These are phyloP conservation scores for Astyanax mexicanus DNA, from an alignment of 2,797 vertebrate species.

Conservation along the genomic window DNA sequence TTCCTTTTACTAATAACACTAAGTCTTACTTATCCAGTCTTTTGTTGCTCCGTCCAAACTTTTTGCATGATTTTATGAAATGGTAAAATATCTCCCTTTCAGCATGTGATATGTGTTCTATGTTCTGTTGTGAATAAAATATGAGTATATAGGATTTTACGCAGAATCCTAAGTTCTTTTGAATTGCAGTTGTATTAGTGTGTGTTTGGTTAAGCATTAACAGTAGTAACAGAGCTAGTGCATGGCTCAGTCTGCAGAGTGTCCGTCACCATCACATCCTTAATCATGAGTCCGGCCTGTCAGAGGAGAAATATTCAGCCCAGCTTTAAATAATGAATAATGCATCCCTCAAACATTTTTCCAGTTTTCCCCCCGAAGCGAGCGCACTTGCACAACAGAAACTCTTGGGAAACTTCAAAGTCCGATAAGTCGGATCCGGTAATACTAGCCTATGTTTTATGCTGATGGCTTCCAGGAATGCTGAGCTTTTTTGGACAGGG, in stretches of 20 bases:
- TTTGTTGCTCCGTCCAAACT: too few species aligned
- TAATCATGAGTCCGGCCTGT: constrained; percentile 29
- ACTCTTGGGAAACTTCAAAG: constrained; percentile 42
- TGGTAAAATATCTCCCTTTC: too few species aligned
- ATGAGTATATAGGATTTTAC: too few species aligned
- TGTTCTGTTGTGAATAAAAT: too few species aligned
- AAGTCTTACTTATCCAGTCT: too few species aligned
- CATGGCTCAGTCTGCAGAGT: not conserved
- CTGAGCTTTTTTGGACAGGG: constrained; percentile 19
- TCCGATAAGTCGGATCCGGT: constrained; percentile 45
- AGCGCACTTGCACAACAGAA: constrained; percentile 43
- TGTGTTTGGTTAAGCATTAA: constrained; percentile 6
- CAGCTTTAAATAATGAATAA: constrained; percentile 37
- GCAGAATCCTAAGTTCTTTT: fast-evolving
- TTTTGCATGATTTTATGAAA: too few species aligned
- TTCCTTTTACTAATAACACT: too few species aligned
- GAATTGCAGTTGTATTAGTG: not conserved
- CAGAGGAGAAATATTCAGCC: not conserved
- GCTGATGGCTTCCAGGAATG: constrained; percentile 51
- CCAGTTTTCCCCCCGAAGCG: not conserved
- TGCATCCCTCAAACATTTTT: constrained; percentile 26
- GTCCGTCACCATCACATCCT: constrained; percentile 24
- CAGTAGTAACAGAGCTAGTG: constrained; percentile 24
- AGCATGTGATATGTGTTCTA: too few species aligned
- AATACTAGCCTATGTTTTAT: constrained; percentile 42